Conservation (phyloP, 2,797 vertebrate species). For the Sebastes cheni region DNA sequence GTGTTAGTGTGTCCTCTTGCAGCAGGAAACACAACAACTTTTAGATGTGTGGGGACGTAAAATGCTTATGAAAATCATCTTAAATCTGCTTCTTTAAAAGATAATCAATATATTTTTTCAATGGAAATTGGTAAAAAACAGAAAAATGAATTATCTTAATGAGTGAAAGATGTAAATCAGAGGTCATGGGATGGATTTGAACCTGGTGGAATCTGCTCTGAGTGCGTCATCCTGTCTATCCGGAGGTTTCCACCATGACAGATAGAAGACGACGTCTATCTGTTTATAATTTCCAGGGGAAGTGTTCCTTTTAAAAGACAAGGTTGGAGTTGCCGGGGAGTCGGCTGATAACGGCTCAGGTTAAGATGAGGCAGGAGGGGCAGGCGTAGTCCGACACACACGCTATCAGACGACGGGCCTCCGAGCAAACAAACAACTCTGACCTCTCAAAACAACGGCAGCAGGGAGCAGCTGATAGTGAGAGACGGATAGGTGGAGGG, state of each 20-base stretch:
- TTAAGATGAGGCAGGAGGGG: slow-evolving; percentile 54
- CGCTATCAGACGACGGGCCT: slow-evolving; percentile 67
- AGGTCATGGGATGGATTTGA: slow-evolving; percentile 64
- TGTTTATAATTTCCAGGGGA: slow-evolving; percentile 73
- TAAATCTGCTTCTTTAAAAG: background rate
- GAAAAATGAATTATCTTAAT: background rate
- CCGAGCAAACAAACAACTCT: slow-evolving; percentile 75
- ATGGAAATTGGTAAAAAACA: background rate
- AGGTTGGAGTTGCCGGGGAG: slow-evolving; percentile 59
- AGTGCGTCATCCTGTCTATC: slow-evolving; percentile 18
- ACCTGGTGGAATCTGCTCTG: slow-evolving; percentile 39
- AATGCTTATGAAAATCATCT: background rate
- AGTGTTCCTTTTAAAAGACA: slow-evolving; percentile 74
- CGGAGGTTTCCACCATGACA: slow-evolving; percentile 32
- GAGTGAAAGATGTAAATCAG: background rate
- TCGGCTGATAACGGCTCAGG: slow-evolving; percentile 63
- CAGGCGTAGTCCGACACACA: slow-evolving; percentile 50
- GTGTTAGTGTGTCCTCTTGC: background rate
- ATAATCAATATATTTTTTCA: background rate
- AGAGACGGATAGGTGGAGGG: slow-evolving; percentile 62
- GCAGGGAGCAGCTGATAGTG: slow-evolving; percentile 72
- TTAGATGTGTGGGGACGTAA: background rate
- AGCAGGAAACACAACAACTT: background rate
- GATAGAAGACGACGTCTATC: slow-evolving; percentile 58
- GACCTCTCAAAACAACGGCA: slow-evolving; percentile 74